phyloP scores from a whole-genome alignment of 2,888 invertebrate species.

The Mactromeris polynyma region DNA sequence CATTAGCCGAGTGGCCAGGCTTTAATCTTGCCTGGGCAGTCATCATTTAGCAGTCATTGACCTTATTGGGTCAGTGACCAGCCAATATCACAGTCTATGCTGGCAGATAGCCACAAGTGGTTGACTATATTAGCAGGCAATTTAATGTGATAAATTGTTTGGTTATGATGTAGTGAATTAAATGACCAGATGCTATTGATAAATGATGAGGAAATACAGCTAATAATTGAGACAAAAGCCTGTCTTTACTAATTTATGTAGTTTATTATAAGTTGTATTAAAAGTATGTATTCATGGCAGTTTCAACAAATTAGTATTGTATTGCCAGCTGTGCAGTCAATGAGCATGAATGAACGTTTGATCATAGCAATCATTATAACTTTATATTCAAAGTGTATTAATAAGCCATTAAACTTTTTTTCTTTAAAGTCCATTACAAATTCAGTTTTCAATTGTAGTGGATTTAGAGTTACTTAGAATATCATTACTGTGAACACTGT shows the following conservation, averaged over 20 bases:
- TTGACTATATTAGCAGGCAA: conserved; percentile 34
- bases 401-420: no score
- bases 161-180: conserved; percentile 27
- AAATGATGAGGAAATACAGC: neutral
- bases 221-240: neutral
- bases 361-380: no score
- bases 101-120: conserved; percentile 61
- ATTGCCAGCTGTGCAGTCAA: neutral
- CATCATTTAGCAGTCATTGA: conserved; percentile 49
- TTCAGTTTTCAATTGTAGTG: no score
- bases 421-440: no score
- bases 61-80: conserved; percentile 58
- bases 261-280: neutral
- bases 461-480: no score
- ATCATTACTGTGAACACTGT: no score
- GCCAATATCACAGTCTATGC: conserved; percentile 9
- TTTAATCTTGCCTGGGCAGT: conserved; percentile 26
- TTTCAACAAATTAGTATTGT: neutral
- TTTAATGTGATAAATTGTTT: conserved; percentile 23
- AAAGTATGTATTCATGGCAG: neutral
- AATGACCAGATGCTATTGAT: conserved; percentile 33
- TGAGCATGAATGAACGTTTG: no score
- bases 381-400: no score
- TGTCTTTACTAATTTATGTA: neutral
- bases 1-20: conserved; percentile 4